phyloP scores from a whole-genome alignment of 2,888 invertebrate species.

The Ophion ellenae region DNA sequence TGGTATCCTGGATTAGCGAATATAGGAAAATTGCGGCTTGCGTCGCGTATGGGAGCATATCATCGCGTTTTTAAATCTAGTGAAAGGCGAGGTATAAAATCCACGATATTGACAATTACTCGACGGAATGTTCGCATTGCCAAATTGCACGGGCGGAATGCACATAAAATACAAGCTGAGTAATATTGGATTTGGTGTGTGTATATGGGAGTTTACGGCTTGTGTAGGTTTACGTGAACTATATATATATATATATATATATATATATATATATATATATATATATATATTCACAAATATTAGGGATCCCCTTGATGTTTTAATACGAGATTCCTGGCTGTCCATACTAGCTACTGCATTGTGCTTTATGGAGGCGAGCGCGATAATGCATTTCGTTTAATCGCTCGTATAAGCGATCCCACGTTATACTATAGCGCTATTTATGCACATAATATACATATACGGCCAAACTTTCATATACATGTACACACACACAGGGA shows the following conservation, averaged over 20 bases:
- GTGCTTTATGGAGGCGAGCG: constrained; percentile 45
- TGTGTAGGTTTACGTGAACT: background rate
- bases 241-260: constrained; percentile 27
- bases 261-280: constrained; percentile 20
- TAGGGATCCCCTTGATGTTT: constrained; percentile 19
- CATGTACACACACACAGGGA: background rate
- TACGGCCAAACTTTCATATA: background rate
- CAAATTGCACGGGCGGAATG: constrained; percentile 22
- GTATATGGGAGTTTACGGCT: background rate
- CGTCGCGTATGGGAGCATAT: background rate
- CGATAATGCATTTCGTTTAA: constrained; percentile 63
- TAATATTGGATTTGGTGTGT: background rate
- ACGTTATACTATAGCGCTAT: constrained; percentile 15
- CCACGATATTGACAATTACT: constrained; percentile 49
- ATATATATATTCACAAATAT: constrained; percentile 6
- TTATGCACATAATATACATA: background rate
- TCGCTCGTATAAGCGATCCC: constrained; percentile 43
- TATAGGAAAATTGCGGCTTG: background rate
- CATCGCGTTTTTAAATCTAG: constrained; percentile 4
- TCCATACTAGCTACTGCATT: constrained; percentile 48
- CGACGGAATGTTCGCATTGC: constrained; percentile 22
- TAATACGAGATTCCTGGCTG: constrained; percentile 46
- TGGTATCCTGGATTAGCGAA: background rate
- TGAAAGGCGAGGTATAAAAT: constrained; percentile 44
- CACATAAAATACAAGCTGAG: background rate